A percentile compares a stretch with the other conserved stretches of the same genome.
Conservation (phyloP, 1,140 invertebrate genomes). For the Dryas iulia region DNA sequence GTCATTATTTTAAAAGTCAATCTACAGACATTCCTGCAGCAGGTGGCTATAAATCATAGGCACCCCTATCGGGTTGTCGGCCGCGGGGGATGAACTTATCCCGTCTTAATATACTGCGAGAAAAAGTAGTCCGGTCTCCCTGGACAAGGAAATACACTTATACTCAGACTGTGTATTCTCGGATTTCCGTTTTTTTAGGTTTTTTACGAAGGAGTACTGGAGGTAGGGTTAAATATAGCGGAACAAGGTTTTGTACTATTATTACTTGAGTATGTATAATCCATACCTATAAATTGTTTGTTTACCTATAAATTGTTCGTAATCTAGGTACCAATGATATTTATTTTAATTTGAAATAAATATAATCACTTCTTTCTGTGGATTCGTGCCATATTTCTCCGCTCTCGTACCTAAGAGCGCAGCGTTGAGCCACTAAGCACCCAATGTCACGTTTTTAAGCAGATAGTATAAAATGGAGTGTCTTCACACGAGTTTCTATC, state of each 20-base stretch:
- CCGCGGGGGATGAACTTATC: constrained; percentile 46
- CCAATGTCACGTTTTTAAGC: too few species aligned
- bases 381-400: too few species aligned
- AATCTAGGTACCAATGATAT: too few species aligned
- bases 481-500: too few species aligned
- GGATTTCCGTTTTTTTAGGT: background rate
- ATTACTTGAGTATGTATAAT: background rate
- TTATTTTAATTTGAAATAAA: too few species aligned
- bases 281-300: background rate
- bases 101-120: constrained; percentile 65
- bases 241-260: too few species aligned
- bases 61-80: constrained; percentile 32
- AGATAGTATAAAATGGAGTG: too few species aligned
- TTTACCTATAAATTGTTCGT: too few species aligned
- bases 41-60: constrained; percentile 45
- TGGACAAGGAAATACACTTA: constrained; percentile 69
- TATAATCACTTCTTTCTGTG: too few species aligned
- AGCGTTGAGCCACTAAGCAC: too few species aligned
- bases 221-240: background rate
- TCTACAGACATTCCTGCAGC: constrained; percentile 1
- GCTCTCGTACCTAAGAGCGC: too few species aligned
- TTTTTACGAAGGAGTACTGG: background rate
- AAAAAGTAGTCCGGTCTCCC: constrained; percentile 63
- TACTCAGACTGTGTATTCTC: background rate
- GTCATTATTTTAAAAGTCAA: background rate